Evolutionary conservation across 2,888 invertebrate genomes (phyloP).

Genomic region (Spodoptera exigua): DNA sequence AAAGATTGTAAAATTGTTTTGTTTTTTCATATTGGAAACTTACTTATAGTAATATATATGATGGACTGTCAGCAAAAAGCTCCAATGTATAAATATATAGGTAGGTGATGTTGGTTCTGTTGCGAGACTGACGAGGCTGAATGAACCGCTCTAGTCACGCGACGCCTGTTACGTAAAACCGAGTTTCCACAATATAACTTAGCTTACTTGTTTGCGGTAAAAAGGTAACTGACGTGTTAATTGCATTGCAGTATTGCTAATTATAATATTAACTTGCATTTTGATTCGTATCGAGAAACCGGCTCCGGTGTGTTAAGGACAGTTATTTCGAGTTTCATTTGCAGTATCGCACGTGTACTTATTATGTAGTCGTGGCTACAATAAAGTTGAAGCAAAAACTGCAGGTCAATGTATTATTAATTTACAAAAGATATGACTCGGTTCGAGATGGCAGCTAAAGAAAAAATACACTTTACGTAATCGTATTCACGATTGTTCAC

Average conservation of each 20-base stretch:
- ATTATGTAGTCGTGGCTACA: conserved; percentile 7
- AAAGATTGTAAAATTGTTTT: background rate
- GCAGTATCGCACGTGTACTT: conserved; percentile 37
- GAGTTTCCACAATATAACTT: conserved; percentile 76
- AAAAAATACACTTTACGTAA: conserved; percentile 17
- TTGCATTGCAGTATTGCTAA: conserved; percentile 81
- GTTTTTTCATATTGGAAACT: too few relatives aligned
- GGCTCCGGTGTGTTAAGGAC: conserved; percentile 66
- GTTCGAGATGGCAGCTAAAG: conserved; percentile 1
- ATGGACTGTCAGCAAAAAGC: conserved; percentile 23
- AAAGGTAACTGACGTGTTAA: conserved; percentile 81
- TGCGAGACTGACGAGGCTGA: conserved; percentile 67
- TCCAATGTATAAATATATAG: conserved; percentile 47
- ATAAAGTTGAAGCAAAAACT: conserved; percentile 27
- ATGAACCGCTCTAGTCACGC: conserved; percentile 82
- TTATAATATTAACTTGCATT: conserved; percentile 75
- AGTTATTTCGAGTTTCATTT: conserved; percentile 56
- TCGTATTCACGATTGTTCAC: conserved; percentile 11
- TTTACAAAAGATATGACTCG: conserved; percentile 6
- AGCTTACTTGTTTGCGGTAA: conserved; percentile 82
- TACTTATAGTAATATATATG: conserved; percentile 18
- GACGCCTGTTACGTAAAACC: conserved; percentile 79
- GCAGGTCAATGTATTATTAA: conserved; percentile 36
- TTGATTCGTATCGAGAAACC: conserved; percentile 70
- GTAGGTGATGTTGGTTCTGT: conserved; percentile 42